Percentiles rank a stretch among this genome's conserved stretches.
Evolutionary conservation across 2,113 vertebrate species (phyloP).

Genomic region (Mormoops blainvillei): DNA sequence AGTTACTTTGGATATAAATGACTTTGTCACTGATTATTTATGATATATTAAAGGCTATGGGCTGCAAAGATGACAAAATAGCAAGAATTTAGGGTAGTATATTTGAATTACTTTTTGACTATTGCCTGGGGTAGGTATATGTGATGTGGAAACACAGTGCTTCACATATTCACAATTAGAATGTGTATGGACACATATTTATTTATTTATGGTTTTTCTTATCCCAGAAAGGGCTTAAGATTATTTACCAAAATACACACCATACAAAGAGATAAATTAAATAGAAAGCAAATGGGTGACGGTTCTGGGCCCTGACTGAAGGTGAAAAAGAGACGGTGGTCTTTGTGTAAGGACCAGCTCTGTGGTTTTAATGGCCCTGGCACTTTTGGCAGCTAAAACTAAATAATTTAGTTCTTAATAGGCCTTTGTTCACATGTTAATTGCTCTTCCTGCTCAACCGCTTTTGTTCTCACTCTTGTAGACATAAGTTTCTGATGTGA

Average conservation of each 20-base stretch:
- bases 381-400: not conserved
- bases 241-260: not conserved
- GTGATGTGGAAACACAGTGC: not conserved
- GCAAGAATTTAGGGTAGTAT: not conserved
- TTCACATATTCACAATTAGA: not conserved
- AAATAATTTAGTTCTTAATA: not conserved
- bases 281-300: not conserved
- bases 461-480: not conserved
- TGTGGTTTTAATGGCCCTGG: not conserved
- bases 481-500: not conserved
- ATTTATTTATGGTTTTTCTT: not conserved
- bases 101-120: not conserved
- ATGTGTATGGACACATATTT: not conserved
- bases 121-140: not conserved
- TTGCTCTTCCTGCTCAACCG: not conserved
- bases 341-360: not conserved
- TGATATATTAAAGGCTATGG: not conserved
- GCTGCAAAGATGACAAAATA: not conserved
- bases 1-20: constrained; percentile 18
- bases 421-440: not conserved
- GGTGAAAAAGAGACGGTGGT: not conserved
- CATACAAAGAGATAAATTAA: not conserved
- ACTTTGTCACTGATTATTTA: constrained; percentile 12
- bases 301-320: not conserved
- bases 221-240: not conserved